Evolutionary conservation across 2,888 invertebrate genomes (phyloP).

Genomic region (Apamea crenata): DNA sequence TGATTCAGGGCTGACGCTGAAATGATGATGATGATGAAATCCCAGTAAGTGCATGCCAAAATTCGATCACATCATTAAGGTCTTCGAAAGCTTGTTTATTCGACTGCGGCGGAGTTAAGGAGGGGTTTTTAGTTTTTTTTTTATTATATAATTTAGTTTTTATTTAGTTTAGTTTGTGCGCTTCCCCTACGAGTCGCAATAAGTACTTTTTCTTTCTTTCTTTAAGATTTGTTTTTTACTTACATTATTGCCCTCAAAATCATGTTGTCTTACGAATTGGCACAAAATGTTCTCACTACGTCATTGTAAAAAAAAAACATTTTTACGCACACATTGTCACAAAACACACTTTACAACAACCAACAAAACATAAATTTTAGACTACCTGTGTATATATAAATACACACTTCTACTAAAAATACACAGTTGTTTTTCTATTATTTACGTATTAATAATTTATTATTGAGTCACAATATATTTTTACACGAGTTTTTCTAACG

Average conservation of each 20-base stretch:
- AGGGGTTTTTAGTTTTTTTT: no score
- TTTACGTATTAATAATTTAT: constrained; percentile 26
- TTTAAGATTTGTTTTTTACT: constrained; percentile 10
- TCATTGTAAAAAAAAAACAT: constrained; percentile 38
- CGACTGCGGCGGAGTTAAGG: neutral
- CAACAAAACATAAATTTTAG: neutral
- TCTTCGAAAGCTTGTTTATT: neutral
- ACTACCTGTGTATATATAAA: neutral
- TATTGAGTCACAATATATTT: constrained; percentile 28
- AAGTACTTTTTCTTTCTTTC: no score
- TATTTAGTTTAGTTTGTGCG: no score
- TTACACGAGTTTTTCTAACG: constrained; percentile 28
- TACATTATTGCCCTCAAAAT: constrained; percentile 43
- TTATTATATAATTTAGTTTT: no score
- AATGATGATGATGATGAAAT: neutral
- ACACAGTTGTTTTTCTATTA: neutral
- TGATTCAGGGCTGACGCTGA: no score
- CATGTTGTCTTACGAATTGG: constrained; percentile 32
- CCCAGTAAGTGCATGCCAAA: neutral
- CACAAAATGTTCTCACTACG: neutral
- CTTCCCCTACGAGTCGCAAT: no score
- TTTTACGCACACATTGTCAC: constrained; percentile 1
- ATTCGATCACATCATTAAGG: neutral
- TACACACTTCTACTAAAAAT: constrained; percentile 4
- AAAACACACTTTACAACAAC: constrained; percentile 12